Base-by-base conservation (phyloP, 2,797 vertebrate species). In the Dromococcyx pavoninus region DNA sequence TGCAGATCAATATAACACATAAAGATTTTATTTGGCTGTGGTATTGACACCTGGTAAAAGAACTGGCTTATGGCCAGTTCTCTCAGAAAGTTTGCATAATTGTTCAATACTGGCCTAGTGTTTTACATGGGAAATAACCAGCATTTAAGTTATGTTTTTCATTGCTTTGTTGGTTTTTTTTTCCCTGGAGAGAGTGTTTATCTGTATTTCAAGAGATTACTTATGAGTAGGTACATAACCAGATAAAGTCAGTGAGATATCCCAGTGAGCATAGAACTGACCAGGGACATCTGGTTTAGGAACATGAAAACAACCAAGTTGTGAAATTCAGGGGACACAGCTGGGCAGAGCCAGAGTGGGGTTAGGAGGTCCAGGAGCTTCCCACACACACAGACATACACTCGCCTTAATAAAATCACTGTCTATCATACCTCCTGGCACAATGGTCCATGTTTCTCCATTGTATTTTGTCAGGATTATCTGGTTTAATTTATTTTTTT, bases 1-100 rank as follows among this genome's bases (percentile, higher is more conserved):
- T 97, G 97, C 82, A 95, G 96, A 95, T 98, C 97, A 71, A 98
- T 98, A 95, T 58, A 87, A 94, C 35, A 86, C 48, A 93, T 93
- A 97, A 97, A 48, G 96, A 97, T 96, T 94, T 96, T 86, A 61
- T 95, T 97, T 90, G 86, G 80, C 94, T 93, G 57, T 91, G 82
- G 78, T 97, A 96, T 95, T 89, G 97, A 93, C 96, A 91, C 77
- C 74, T 85, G 88, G 60, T 71, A 71, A 87, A 93, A 95, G 92
- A 84, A 57, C 24, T 39, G 57, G 74, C 35, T 89, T 66, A 67
- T 71, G 60, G 74, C 65, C 57, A 46, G 53, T 76, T 96, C 74
- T 61, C 91, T 91, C 2, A 3, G 77, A 85, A 93, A 82, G 50
- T 85, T 77, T 94, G 50, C 30, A 28, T 50, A 84, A 51, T 44